A percentile compares a stretch with the other conserved stretches of the same genome.
These are phyloP conservation scores for Coenonympha arcania DNA, from an alignment of 2,888 invertebrate genomes.

Conservation along the genomic window DNA sequence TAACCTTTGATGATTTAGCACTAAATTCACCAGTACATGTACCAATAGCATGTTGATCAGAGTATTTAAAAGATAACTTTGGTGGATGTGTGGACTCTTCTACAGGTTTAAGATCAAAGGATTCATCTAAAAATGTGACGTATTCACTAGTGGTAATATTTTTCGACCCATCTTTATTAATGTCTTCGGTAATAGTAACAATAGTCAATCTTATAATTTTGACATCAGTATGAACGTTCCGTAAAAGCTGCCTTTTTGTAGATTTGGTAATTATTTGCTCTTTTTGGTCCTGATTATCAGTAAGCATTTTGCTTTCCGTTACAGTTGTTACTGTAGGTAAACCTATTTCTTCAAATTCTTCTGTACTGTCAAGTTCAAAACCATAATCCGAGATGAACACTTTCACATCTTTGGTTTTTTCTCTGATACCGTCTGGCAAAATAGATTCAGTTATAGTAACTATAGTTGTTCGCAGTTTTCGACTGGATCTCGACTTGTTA, in stretches of 20 bases:
- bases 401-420: constrained; percentile 36
- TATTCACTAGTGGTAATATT: constrained; percentile 17
- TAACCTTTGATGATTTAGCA: background rate
- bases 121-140: constrained; percentile 7
- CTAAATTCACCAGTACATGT: background rate
- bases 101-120: background rate
- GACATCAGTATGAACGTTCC: constrained; percentile 5
- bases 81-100: background rate
- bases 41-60: background rate
- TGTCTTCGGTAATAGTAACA: constrained; percentile 15
- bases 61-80: background rate
- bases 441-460: constrained; percentile 20
- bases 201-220: constrained; percentile 7
- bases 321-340: constrained; percentile 22
- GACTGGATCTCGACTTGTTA: background rate
- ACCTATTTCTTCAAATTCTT: constrained; percentile 26
- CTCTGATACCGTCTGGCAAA: constrained; percentile 26
- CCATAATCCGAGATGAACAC: constrained; percentile 34
- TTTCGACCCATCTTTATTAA: constrained; percentile 15
- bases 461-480: constrained; percentile 14
- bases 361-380: constrained; percentile 13
- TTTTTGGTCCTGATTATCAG: constrained; percentile 1
- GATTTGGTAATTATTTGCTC: constrained; percentile 14
- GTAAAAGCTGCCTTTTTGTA: constrained; percentile 10
- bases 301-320: constrained; percentile 1